These are phyloP conservation scores for Coreoperca whiteheadi DNA, from an alignment of 2,113 vertebrate genomes.

Conservation along the genomic window DNA sequence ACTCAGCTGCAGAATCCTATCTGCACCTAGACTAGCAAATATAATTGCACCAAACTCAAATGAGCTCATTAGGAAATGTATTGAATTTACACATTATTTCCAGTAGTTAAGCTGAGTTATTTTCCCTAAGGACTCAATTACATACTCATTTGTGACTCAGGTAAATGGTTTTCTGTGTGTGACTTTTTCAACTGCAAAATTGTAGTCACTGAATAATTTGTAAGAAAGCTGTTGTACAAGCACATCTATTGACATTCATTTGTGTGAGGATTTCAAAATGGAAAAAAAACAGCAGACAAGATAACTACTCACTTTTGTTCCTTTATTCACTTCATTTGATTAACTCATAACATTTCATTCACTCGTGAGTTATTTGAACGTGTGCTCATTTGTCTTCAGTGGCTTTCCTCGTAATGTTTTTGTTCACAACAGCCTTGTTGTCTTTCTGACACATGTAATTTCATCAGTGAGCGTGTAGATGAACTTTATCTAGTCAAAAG, in stretches of 20 bases:
- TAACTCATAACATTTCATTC: slow-evolving; percentile 76
- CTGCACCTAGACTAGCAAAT: slow-evolving; percentile 84
- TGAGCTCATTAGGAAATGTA: slow-evolving; percentile 96
- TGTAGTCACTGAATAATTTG: slow-evolving; percentile 84
- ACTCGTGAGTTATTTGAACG: slow-evolving; percentile 62
- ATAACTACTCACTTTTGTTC: slow-evolving; percentile 89
- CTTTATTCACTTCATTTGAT: slow-evolving; percentile 83
- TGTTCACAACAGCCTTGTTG: slow-evolving; percentile 71
- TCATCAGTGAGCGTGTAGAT: slow-evolving; percentile 36
- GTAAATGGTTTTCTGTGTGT: slow-evolving; percentile 85
- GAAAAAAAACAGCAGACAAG: slow-evolving; percentile 51
- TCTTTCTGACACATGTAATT: slow-evolving; percentile 61
- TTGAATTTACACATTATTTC: slow-evolving; percentile 98
- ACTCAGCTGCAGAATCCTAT: slow-evolving; percentile 93
- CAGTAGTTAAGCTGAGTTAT: slow-evolving; percentile 98
- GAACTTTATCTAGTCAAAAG: slow-evolving; percentile 62
- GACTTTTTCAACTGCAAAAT: slow-evolving; percentile 83
- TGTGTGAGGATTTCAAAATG: slow-evolving; percentile 65
- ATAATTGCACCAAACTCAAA: slow-evolving; percentile 86
- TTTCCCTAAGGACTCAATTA: slow-evolving; percentile 97
- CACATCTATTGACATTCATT: slow-evolving; percentile 79
- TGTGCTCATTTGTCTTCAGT: slow-evolving; percentile 61
- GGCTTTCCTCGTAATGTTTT: slow-evolving; percentile 63
- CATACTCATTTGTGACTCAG: slow-evolving; percentile 87
- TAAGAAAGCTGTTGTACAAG: slow-evolving; percentile 80